These are phyloP conservation scores for Tamias sibiricus DNA, from an alignment of 2,113 vertebrate genomes.

Conservation along the genomic window DNA sequence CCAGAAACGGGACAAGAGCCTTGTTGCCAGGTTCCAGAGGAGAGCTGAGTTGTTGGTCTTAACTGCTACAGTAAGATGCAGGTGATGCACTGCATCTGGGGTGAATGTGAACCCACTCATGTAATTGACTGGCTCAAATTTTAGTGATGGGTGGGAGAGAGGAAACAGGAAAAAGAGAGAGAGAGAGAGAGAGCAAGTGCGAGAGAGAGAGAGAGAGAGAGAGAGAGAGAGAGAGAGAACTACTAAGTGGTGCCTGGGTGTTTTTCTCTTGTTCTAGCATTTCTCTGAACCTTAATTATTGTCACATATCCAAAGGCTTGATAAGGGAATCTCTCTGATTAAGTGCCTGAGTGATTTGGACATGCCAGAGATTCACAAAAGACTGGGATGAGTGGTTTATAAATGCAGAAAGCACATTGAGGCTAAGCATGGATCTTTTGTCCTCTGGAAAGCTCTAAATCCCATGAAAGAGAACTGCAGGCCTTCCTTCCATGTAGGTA, in stretches of 20 bases:
- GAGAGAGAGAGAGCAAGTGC: too few relatives aligned
- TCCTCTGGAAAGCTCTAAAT: not conserved
- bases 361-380: not conserved
- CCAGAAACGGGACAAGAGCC: not conserved
- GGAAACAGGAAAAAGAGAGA: not conserved
- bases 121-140: slow-evolving; percentile 55
- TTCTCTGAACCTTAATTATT: slow-evolving; percentile 13
- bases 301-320: not conserved
- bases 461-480: not conserved
- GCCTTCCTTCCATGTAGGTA: not conserved
- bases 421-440: not conserved
- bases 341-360: slow-evolving; percentile 19
- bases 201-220: not conserved
- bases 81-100: slow-evolving; percentile 1
- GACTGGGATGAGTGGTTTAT: not conserved
- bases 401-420: not conserved
- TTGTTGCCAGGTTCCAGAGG: not conserved
- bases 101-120: not conserved
- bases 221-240: not conserved
- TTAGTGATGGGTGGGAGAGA: not conserved
- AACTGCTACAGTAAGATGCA: slow-evolving; percentile 53
- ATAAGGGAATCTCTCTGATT: not conserved
- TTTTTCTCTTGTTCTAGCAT: not conserved
- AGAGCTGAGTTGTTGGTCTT: slow-evolving; percentile 42
- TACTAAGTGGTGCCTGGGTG: not conserved